Evolutionary conservation across 2,888 invertebrate genomes (phyloP), one percentile per base, ranked within the genome.

Genomic region (Acanthococcus lagerstroemiae): DNA sequence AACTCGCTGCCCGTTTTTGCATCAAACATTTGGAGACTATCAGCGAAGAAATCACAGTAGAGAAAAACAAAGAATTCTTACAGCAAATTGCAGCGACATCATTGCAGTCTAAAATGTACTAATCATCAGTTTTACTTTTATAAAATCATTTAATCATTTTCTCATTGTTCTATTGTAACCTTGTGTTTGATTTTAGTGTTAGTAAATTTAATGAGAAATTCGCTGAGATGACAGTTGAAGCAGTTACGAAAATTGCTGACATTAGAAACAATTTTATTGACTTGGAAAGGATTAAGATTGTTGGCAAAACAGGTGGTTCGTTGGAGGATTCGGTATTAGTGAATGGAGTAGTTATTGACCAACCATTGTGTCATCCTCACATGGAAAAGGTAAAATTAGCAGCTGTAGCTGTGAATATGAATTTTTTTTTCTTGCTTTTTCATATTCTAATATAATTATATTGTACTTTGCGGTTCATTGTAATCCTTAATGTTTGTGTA

Each of bases 351-450:
- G 87, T 99, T 69, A 84, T 99, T 15, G 97, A 99, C 76, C 99
- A 99, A 79, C 95, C 96, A 70, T 93, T 97, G 84, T 95, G 95
- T 72, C 97, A 99, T 79, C 94, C 97, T 44, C 99, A 99, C 80
- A 99, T 99, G 99, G 97, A 97, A 0, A 96, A 95, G 81, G 85
- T 84, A 69, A 76, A 58, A 48, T 15, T 37, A 37, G 37, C 12
- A 37, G n/a, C n/a, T 15, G n/a, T 9, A 37, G 12, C n/a, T 2
- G 37, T 2, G 3, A 37, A 3, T 15, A 37, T 37, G 3, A 37
- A 37, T 15, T 2, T 3, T 37, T 37, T 3, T n/a, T n/a, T n/a
- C n/a, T n/a, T n/a, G n/a, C n/a, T 37, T 37, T 37, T 37, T 3
- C 37, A 37, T 9, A 2, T 2, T 9, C 37, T 37, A 37, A 1